Conservation (phyloP, 2,888 invertebrate genomes). For the Agrotis puta region DNA sequence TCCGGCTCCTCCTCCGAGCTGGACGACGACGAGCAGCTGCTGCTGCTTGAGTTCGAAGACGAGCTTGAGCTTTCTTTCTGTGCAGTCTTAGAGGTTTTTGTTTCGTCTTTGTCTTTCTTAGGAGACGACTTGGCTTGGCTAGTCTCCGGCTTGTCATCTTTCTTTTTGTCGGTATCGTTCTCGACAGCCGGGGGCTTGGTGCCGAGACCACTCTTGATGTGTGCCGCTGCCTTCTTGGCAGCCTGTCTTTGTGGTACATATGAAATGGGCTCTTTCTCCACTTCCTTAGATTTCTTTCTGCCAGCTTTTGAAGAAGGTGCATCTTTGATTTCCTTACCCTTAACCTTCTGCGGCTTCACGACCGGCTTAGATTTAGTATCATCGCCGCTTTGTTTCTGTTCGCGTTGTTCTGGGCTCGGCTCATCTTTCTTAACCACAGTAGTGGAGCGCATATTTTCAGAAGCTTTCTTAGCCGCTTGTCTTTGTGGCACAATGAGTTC, state of each 20-base stretch:
- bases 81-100: conserved; percentile 77
- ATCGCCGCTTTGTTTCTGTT: conserved; percentile 78
- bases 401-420: conserved; percentile 67
- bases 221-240: conserved; percentile 97
- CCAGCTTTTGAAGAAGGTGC: conserved; percentile 82
- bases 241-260: conserved; percentile 97
- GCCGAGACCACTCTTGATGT: conserved; percentile 95
- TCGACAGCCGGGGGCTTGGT: conserved; percentile 86
- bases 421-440: conserved; percentile 89
- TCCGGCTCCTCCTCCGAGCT: conserved; percentile 92
- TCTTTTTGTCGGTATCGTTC: conserved; percentile 83
- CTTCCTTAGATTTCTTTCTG: conserved; percentile 90
- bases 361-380: conserved; percentile 80
- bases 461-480: conserved; percentile 97
- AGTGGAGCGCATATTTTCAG: conserved; percentile 95
- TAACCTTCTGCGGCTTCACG: conserved; percentile 80
- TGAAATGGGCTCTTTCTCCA: conserved; percentile 93
- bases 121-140: conserved; percentile 76
- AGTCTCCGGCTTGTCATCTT: conserved; percentile 80
- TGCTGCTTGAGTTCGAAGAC: conserved; percentile 90
- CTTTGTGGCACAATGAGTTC: conserved; percentile 97
- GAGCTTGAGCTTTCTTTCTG: conserved; percentile 88
- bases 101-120: conserved; percentile 89
- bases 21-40: conserved; percentile 91
- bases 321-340: conserved; percentile 87